Conservation (phyloP, 2,113 vertebrate species). For the Chaetodon auriga region DNA sequence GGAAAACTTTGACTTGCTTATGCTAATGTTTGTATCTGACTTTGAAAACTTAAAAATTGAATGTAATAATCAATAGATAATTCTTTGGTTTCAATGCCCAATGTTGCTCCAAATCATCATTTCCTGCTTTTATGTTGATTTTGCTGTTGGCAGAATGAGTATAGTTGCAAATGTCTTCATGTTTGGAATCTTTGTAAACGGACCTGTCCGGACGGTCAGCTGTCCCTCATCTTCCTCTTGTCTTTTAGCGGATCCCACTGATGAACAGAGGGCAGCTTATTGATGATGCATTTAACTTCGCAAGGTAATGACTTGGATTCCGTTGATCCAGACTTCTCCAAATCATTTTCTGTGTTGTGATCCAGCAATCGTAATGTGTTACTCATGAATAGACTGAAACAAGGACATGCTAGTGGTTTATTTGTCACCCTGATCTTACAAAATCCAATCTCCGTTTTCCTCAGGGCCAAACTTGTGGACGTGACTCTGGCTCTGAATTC, state of each 20-base stretch:
- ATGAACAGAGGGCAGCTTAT: conserved; percentile 93
- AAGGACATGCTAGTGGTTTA: not conserved
- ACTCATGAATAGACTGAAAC: not conserved
- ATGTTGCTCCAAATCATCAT: too few relatives aligned
- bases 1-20: too few relatives aligned
- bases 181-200: not conserved
- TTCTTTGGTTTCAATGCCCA: not conserved
- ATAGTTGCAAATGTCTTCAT: not conserved
- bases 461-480: conserved; percentile 81
- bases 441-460: conserved; percentile 12
- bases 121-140: not conserved
- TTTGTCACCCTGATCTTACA: not conserved
- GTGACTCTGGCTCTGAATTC: conserved; percentile 87
- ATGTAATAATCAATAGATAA: too few relatives aligned
- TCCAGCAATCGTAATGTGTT: not conserved
- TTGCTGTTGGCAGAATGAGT: not conserved
- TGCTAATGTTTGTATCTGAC: too few relatives aligned
- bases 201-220: not conserved
- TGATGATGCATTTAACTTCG: conserved; percentile 92
- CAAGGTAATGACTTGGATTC: conserved; percentile 74
- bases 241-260: conserved; percentile 86
- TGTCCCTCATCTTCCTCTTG: conserved; percentile 8
- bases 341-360: not conserved
- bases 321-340: not conserved
- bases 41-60: too few relatives aligned